Conservation (phyloP, 2,888 invertebrate species). For the Callinectes sapidus region DNA sequence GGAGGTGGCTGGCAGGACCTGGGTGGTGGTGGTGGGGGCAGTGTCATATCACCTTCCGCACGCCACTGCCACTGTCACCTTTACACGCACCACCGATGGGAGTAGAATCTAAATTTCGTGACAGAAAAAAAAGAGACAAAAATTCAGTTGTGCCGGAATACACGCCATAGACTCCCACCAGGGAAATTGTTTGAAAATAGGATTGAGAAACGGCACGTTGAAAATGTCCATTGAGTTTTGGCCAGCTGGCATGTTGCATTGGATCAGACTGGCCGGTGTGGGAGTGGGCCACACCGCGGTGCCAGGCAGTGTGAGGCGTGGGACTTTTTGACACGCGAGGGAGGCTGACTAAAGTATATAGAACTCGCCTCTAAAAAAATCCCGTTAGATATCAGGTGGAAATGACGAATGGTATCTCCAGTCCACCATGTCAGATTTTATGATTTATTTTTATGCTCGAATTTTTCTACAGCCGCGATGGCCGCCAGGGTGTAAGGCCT, state of each 20-base stretch:
- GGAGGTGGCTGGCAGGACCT: neutral
- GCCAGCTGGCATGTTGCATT: neutral
- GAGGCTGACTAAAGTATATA: neutral
- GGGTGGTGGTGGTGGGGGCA: neutral
- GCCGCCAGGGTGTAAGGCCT: neutral
- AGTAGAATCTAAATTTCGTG: neutral
- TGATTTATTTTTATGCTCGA: neutral
- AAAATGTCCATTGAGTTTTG: neutral
- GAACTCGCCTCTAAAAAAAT: neutral
- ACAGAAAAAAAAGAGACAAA: slow-evolving; percentile 22
- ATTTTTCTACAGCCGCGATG: neutral
- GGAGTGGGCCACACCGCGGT: neutral
- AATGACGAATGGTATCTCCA: neutral
- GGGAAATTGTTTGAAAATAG: slow-evolving; percentile 24
- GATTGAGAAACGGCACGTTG: slow-evolving; percentile 10
- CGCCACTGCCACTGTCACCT: neutral
- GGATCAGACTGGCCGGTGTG: neutral
- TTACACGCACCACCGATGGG: neutral
- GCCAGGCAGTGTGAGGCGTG: neutral
- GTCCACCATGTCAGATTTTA: neutral
- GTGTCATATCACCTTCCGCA: neutral
- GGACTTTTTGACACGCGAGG: neutral
- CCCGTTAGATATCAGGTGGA: neutral
- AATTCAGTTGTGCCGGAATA: slow-evolving; percentile 23
- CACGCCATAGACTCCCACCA: slow-evolving; percentile 19